Base-by-base conservation (phyloP, 2,797 vertebrate species). In the Loris lydekkerianus region DNA sequence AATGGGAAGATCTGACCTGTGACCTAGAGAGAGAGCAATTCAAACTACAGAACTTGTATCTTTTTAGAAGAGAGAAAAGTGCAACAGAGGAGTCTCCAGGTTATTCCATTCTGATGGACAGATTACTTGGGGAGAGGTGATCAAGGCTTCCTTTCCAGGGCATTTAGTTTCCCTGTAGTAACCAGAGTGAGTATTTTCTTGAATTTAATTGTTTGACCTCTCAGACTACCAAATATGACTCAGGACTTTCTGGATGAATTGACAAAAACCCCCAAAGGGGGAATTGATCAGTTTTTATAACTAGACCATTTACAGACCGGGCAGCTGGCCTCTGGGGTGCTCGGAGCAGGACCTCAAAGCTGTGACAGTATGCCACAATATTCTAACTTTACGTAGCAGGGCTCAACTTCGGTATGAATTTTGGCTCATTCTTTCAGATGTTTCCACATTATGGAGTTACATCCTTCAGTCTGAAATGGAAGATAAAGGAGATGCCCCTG, bases 11-110 rank as follows among this genome's bases (percentile, higher is more conserved):
- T 37, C 75, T 67, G 29, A 82, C 63, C 78, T 96, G 10, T 60
- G 49, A 92, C 84, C 14, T 40, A 20, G 53, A 90, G 5, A 83
- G n/a, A n/a, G 2, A 61, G 31, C 29, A 70, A 10, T 17, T 29
- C 80, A 88, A 61, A n/a, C 14, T 27, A 17, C 65, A 75, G 27
- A 58, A n/a, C 86, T 83, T 83, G 13, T 46, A 15, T 91, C 53
- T 67, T 92, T 94, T n/a, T 77, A 37, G 49, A 85, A 89, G 46
- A n/a, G 53, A 88, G 34, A 49, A 93, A 93, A 56, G 3, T 31
- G 1, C 18, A 58, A 25, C 10, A 34, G 34, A 67, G 43, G 7
- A 72, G 13, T 34, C 67, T 63, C 40, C 31, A 43, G 27, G 37
- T 46, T 89, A 73, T 40, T n/a, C 18, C 34, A 0, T 49, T 10